Base-by-base conservation (phyloP, 2,888 invertebrate genomes). In the Phragmatobia fuliginosa region DNA sequence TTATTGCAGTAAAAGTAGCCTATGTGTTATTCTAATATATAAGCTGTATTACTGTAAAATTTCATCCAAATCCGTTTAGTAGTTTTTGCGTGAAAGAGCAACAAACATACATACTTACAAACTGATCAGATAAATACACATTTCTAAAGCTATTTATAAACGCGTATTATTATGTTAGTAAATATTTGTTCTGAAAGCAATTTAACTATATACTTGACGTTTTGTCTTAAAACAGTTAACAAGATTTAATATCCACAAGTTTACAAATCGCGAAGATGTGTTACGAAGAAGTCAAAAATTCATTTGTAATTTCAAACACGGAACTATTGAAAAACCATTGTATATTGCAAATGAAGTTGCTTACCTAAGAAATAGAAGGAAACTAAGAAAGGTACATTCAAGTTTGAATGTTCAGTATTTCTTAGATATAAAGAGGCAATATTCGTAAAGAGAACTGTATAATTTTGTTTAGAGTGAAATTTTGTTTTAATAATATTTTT, bases 241-340 rank as follows among this genome's bases (percentile, higher is more conserved):
- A 56, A 65, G 52, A 56, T 65, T 25, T 56, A 21, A 28, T 56
- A 64, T 52, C 25, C 10, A 33, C 6, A 52, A 25, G 49, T n/a
- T n/a, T 11, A 38, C 36, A 10, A 36, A 14, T 38, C 38, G 25
- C 25, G 64, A n/a, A 64, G 25, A 33, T 14, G 14, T 10, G 33
- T 64, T 64, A 45, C 45, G 11, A 6, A 52, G 64, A 56, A 65
- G 64, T 56, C 36, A 25, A 33, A 65, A 56, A 36, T 65, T 65
- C 64, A 25, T 65, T 65, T 52, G 33, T 36, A 36, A 56, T 38
- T 18, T 56, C 25, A 65, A 56, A 33, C n/a, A 28, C 25, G 56
- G 52, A 25, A 65, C 36, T 56, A 6, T 16, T 56, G 28, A 52
- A 28, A 56, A 56, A 28, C 14, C 49, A 33, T 3, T 56, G 21